Base-by-base conservation (phyloP, 2,797 vertebrate genomes). In the Gallinago nigripennis region DNA sequence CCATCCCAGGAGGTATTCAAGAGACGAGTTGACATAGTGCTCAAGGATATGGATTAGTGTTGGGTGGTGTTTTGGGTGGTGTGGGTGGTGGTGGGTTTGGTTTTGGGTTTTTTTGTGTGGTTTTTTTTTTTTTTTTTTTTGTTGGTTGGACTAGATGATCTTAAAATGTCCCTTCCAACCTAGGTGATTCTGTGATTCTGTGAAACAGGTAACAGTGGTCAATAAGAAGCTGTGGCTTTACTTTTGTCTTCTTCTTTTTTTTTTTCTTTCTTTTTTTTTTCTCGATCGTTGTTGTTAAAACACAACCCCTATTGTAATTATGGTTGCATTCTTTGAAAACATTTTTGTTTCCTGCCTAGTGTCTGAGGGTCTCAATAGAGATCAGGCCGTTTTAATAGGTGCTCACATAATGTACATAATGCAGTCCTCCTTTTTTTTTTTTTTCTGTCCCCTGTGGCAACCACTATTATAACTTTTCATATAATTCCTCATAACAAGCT, bases 391-490 rank as follows among this genome's bases (percentile, higher is more conserved):
- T 71, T 88, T 50, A 54, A 17, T 16, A 73, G 37, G 16, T 61
- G 24, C 27, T 80, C 2, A 2, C 15, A 2, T n/a, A 7, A 50
- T 11, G 20, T 1, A 2, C 15, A 2, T n/a, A 7, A 50, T 11
- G 20, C 12, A 56, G 6, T 57, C 37, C 12, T 56, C 12, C 10
- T 14, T 37, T 37, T 61, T 35, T 17, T 21, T 17, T 21, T 23
- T 9, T 23, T 61, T 41, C 6, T 37, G 5, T 16, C 41, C 41
- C 41, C 27, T 18, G 30, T 41, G 43, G 25, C 31, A 70, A 19
- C 30, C 35, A 3, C 30, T 28, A 1, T 33, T 72, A 2, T 1
- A 41, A 19, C 6, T 82, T 50, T 31, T 46, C 23, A 1, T 31
- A 3, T 1, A 23, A 8, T 3, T 82, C 23, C 54, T 86, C 35